phyloP scores from a whole-genome alignment of 2,113 vertebrate species.

The Pituophis catenifer region DNA sequence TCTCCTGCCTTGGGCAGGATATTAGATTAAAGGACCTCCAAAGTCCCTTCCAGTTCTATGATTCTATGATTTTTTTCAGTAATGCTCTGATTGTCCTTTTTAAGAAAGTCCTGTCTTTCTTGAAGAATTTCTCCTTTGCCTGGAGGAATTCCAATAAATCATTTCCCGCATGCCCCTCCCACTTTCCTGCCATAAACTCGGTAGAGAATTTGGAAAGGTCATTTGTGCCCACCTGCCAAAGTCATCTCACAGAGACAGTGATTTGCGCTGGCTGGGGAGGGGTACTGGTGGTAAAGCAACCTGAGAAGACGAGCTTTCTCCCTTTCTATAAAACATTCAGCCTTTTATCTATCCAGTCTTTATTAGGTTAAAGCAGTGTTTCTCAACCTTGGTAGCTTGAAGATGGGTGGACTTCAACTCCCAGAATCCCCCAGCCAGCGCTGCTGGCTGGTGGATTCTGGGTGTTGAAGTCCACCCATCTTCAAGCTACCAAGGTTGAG shows the following conservation, averaged over 20 bases:
- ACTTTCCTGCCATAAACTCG: background rate
- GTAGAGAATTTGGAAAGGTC: background rate
- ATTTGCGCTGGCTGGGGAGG: background rate
- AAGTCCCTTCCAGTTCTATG: background rate
- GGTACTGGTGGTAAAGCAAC: background rate
- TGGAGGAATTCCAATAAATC: background rate
- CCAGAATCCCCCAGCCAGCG: no score
- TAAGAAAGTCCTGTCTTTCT: background rate
- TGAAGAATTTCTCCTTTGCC: background rate
- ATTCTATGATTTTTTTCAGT: background rate
- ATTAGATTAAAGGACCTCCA: background rate
- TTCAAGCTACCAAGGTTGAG: no score
- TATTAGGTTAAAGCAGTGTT: background rate
- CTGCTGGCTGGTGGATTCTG: no score
- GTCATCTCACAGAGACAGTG: background rate
- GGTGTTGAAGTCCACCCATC: no score
- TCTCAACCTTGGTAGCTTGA: no score
- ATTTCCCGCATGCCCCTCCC: background rate
- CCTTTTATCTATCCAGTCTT: background rate
- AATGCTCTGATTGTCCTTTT: background rate
- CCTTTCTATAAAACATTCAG: background rate
- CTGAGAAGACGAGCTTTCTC: background rate
- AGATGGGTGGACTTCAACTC: no score
- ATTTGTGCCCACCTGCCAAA: background rate
- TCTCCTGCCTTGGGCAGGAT: no score